These are phyloP conservation scores for Gavia stellata DNA, from an alignment of 2,113 vertebrate species.

Conservation along the genomic window DNA sequence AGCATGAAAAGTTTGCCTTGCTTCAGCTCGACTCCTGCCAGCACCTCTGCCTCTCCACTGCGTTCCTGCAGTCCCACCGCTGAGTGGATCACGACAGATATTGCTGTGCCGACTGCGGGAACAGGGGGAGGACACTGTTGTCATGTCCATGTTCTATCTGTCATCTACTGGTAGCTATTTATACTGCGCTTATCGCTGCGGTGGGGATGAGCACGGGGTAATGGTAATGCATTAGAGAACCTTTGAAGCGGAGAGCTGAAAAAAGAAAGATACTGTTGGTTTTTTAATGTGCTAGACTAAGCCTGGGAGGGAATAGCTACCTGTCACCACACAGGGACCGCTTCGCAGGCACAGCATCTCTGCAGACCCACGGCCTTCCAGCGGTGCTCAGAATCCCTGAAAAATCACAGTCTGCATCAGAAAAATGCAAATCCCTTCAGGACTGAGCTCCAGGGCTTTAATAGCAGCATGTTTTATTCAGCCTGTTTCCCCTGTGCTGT, in stretches of 20 bases:
- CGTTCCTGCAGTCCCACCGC: neutral
- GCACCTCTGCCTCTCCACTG: neutral
- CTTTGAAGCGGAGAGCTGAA: slow-evolving; percentile 8
- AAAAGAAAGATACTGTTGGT: slow-evolving; percentile 7
- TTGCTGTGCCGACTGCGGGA: neutral
- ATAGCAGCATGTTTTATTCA: slow-evolving; percentile 29
- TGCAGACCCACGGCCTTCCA: neutral
- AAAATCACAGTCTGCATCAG: neutral
- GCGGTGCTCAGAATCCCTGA: neutral
- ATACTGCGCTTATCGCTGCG: slow-evolving; percentile 26
- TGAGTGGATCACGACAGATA: neutral
- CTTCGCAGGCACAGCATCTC: neutral
- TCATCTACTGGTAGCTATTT: slow-evolving; percentile 62
- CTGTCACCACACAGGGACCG: neutral
- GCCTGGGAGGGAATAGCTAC: slow-evolving; percentile 37
- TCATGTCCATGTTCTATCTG: slow-evolving; percentile 57
- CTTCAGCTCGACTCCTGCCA: neutral
- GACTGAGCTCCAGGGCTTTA: neutral
- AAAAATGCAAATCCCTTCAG: neutral
- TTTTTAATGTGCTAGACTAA: slow-evolving; percentile 47
- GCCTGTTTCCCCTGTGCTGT: neutral
- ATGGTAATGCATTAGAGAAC: neutral
- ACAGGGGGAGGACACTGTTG: slow-evolving; percentile 22
- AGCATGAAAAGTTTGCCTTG: neutral
- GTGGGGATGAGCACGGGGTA: slow-evolving; percentile 7